phyloP scores from a whole-genome alignment of 2,797 vertebrate species.

The Microchirus variegatus region DNA sequence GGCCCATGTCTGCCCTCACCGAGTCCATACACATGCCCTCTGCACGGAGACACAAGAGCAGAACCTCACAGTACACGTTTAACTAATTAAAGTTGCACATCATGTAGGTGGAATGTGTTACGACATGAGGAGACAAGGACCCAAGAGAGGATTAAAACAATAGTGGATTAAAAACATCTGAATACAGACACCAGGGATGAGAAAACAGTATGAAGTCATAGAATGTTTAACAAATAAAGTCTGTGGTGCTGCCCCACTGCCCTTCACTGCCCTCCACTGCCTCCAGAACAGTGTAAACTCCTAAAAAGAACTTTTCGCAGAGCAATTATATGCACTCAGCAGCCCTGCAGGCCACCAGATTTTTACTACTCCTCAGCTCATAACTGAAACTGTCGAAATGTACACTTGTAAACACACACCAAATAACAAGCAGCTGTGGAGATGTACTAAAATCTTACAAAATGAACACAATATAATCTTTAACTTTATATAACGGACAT shows the following conservation, averaged over 20 bases:
- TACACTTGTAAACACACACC: slow-evolving; percentile 42
- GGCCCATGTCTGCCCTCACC: slow-evolving; percentile 73
- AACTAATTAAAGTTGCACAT: neutral
- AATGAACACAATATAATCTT: slow-evolving; percentile 16
- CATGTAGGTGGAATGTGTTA: neutral
- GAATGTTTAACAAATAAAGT: slow-evolving; percentile 39
- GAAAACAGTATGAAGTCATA: slow-evolving; percentile 14
- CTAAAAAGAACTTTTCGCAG: slow-evolving; percentile 40
- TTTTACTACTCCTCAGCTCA: slow-evolving; percentile 44
- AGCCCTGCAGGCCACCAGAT: slow-evolving; percentile 36
- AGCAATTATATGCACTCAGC: slow-evolving; percentile 47
- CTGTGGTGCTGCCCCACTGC: slow-evolving; percentile 1
- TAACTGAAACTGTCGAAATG: slow-evolving; percentile 25
- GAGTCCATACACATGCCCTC: slow-evolving; percentile 65
- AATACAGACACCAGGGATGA: slow-evolving; percentile 1
- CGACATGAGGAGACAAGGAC: neutral
- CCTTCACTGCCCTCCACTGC: slow-evolving; percentile 14
- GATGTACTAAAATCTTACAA: slow-evolving; percentile 40
- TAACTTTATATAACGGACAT: neutral
- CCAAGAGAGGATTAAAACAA: neutral
- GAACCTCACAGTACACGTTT: neutral
- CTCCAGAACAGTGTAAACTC: slow-evolving; percentile 41
- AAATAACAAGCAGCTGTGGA: slow-evolving; percentile 51
- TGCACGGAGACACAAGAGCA: slow-evolving; percentile 32
- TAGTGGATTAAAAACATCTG: neutral